Conservation (phyloP, 2,888 invertebrate species). For the Rhingia campestris region DNA sequence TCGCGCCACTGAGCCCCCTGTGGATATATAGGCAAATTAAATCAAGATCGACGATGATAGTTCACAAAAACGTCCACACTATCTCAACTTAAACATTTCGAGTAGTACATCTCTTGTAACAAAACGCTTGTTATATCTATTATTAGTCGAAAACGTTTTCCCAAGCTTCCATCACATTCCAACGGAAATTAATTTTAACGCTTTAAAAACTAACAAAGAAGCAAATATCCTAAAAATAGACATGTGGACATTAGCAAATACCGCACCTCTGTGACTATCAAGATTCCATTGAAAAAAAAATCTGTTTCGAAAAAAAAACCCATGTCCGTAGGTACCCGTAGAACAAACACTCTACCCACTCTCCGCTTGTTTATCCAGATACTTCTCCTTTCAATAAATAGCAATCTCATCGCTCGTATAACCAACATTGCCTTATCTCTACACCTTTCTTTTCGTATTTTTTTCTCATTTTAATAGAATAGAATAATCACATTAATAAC, state of each 20-base stretch:
- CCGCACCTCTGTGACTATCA: constrained; percentile 9
- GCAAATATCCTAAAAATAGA: neutral
- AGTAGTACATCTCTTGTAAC: no score
- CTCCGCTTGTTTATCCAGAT: neutral
- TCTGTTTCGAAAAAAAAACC: constrained; percentile 4
- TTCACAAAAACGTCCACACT: no score
- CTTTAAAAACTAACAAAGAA: neutral
- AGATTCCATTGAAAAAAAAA: constrained; percentile 26
- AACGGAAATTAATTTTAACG: constrained; percentile 24
- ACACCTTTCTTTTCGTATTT: constrained; percentile 3
- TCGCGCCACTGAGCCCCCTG: no score
- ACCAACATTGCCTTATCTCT: neutral
- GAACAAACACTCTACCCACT: neutral
- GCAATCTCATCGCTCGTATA: constrained; percentile 26
- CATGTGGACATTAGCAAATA: neutral
- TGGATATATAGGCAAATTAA: no score
- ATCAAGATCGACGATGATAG: no score
- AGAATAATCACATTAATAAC: constrained; percentile 66
- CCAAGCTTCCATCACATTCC: neutral
- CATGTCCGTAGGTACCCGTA: neutral
- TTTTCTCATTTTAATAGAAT: constrained; percentile 29
- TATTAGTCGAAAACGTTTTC: no score
- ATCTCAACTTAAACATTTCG: no score
- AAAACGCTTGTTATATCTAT: no score
- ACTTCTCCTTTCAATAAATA: constrained; percentile 57